Base-by-base conservation (phyloP, 2,888 invertebrate genomes). In the Crepidodera aurea region DNA sequence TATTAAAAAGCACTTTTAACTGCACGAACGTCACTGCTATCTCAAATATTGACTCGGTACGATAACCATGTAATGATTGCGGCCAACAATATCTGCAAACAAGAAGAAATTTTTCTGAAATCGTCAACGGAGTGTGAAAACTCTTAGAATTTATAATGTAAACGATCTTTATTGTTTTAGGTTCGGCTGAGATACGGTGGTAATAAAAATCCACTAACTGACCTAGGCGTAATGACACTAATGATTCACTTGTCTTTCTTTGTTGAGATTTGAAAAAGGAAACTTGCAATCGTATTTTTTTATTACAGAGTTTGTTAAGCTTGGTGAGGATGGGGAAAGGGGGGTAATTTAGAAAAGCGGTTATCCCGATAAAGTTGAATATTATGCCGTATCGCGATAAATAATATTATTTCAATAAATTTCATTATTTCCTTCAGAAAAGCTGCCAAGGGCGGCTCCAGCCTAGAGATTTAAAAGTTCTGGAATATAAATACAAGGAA, bases 61-160 rank as follows among this genome's bases (percentile, higher is more conserved):
- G 56, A 57, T 60, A 65, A 71, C 48, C 18, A 54, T 46, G 63
- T 63, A 59, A 63, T 63, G 59, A 63, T 63, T 32, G 54, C 42
- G 5, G 59, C 44, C 59, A 63, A 63, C 59, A 63, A 40, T 46
- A 29, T 40, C 39, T 19, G 44, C 39, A 59, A 63, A 63, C 34
- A 59, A 50, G 59, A 48, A 55, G 48, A 48, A 58, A 59, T 59
- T 51, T 58, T 55, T 50, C 25, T 50, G 55, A 63, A 59, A 50
- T 63, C 42, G 58, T 59, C 62, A 59, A 55, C 44, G n/a, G 19
- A 59, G 63, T 63, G 63, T 63, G 63, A 63, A 63, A 62, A 53
- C 48, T 54, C 58, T 51, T 53, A 58, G 58, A 62, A 63, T 55
- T 51, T 34, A 18, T 18, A 55, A 59, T 51, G 63, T 58, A 59